These are phyloP conservation scores for Anabas testudineus DNA, from an alignment of 2,797 vertebrate genomes.

Conservation along the genomic window DNA sequence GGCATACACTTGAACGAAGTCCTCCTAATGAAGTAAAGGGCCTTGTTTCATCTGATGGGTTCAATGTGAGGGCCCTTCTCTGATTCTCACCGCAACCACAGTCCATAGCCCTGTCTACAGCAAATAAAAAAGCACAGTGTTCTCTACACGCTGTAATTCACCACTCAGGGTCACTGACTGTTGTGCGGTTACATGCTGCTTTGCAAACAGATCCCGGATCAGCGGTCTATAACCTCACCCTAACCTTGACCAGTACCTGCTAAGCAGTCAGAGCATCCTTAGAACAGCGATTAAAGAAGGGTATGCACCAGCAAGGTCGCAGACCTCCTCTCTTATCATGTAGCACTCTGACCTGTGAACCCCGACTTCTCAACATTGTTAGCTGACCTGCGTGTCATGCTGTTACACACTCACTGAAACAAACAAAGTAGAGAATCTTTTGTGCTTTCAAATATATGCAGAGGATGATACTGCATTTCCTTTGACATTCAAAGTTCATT, in stretches of 20 bases:
- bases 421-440: conserved; percentile 51
- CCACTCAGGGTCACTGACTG: conserved; percentile 79
- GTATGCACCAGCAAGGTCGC: conserved; percentile 66
- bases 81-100: conserved; percentile 69
- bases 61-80: conserved; percentile 69
- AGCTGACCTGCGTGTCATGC: conserved; percentile 78
- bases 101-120: conserved; percentile 43
- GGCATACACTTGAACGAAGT: conserved; percentile 55
- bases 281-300: conserved; percentile 78
- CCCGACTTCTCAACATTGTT: conserved; percentile 66
- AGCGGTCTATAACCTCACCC: conserved; percentile 74
- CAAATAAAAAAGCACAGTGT: conserved; percentile 77
- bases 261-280: conserved; percentile 76
- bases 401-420: conserved; percentile 64
- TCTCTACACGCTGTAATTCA: conserved; percentile 77
- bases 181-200: conserved; percentile 79
- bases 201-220: conserved; percentile 79
- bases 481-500: conserved; percentile 27
- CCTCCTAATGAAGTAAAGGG: conserved; percentile 75
- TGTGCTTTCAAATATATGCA: conserved; percentile 46
- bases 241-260: conserved; percentile 81
- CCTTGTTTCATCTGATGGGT: conserved; percentile 73
- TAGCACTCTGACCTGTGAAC: conserved; percentile 80
- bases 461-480: conserved; percentile 17
- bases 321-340: conserved; percentile 82